Evolutionary conservation across 2,888 invertebrate genomes (phyloP).

Genomic region (Lasioglossum villosulum): DNA sequence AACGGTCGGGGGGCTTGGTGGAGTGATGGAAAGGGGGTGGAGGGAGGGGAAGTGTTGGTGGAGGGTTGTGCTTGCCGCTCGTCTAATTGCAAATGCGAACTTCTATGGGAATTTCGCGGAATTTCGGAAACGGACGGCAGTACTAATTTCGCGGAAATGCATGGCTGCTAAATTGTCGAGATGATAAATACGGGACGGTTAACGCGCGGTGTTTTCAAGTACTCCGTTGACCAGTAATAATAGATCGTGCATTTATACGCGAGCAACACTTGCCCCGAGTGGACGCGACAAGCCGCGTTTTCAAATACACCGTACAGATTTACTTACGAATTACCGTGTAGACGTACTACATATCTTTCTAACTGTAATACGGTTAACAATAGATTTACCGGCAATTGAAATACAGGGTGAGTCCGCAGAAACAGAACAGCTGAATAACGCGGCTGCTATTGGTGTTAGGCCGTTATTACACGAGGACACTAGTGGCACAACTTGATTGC

Average conservation of each 20-base stretch:
- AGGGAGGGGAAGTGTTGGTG: background rate
- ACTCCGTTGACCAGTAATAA: conserved; percentile 21
- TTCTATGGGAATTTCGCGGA: conserved; percentile 39
- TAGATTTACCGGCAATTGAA: no score
- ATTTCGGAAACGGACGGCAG: conserved; percentile 49
- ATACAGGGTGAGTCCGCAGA: no score
- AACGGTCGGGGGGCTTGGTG: background rate
- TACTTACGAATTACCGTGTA: background rate
- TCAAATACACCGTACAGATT: background rate
- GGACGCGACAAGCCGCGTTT: background rate
- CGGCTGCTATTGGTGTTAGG: no score
- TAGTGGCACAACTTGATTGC: no score
- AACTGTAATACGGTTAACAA: background rate
- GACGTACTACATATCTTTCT: background rate
- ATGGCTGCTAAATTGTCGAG: conserved; percentile 38
- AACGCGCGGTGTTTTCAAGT: conserved; percentile 40
- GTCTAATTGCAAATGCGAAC: conserved; percentile 54
- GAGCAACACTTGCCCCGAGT: background rate
- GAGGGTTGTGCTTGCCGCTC: conserved; percentile 5
- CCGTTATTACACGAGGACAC: no score
- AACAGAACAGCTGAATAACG: no score
- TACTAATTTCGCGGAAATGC: conserved; percentile 43
- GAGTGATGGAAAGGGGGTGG: background rate
- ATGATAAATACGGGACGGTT: conserved; percentile 51
- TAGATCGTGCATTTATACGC: background rate